phyloP scores from a whole-genome alignment of 2,113 vertebrate genomes.

The Phalacrocorax carbo region DNA sequence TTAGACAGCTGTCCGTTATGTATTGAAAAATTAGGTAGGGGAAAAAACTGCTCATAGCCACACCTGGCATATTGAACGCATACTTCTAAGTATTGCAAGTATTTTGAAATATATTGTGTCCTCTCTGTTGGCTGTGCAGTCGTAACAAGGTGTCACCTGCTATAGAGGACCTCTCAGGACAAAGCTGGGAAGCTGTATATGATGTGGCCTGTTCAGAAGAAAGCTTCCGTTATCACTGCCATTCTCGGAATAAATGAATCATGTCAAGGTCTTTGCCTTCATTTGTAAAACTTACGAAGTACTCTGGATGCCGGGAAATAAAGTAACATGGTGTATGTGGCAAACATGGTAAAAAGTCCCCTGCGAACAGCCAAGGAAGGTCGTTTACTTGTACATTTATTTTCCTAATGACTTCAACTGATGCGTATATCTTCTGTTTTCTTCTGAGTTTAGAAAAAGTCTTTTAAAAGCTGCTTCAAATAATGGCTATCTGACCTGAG shows the following conservation, averaged over 20 bases:
- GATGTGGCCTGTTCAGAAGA: not conserved
- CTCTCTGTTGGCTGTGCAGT: not conserved
- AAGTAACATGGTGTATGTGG: not conserved
- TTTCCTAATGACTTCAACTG: not conserved
- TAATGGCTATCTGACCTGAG: not conserved
- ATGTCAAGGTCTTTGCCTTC: not conserved
- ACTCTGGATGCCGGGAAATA: not conserved
- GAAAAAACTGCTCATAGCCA: not conserved
- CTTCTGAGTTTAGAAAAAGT: not conserved
- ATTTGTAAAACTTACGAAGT: not conserved
- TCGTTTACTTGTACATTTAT: not conserved
- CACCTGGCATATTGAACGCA: fast-evolving
- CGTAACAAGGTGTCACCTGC: not conserved
- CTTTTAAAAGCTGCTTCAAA: not conserved
- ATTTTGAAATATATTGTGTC: not conserved
- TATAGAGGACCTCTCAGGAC: not conserved
- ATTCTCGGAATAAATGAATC: not conserved
- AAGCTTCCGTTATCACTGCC: not conserved
- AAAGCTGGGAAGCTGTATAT: not conserved
- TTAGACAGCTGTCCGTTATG: not conserved
- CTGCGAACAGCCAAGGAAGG: not conserved
- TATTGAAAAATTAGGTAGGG: not conserved
- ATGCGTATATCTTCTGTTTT: not conserved
- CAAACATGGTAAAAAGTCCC: not conserved
- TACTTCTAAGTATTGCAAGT: not conserved